Conservation (phyloP, 2,113 vertebrate genomes). For the Rattus norvegicus region DNA sequence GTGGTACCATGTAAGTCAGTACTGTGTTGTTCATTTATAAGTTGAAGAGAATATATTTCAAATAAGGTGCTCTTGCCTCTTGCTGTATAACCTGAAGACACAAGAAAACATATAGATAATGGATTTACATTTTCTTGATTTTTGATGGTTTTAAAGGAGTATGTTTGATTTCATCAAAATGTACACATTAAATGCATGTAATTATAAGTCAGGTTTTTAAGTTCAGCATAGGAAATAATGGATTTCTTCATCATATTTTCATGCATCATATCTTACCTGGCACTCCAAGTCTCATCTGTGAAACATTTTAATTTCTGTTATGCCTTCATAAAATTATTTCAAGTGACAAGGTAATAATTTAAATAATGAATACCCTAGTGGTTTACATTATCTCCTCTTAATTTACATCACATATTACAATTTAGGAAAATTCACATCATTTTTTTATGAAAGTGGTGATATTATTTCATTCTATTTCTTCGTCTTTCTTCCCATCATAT, state of each 20-base stretch:
- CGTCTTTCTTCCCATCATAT: conserved; percentile 21
- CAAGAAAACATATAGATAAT: neutral
- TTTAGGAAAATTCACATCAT: neutral
- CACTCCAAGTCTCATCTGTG: neutral
- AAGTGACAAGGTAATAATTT: conserved; percentile 23
- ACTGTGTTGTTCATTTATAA: neutral
- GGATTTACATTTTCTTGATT: neutral
- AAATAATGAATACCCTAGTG: neutral
- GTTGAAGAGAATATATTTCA: neutral
- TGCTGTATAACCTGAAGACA: neutral
- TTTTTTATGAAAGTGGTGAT: neutral
- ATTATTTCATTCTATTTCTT: conserved; percentile 2
- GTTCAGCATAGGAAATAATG: neutral
- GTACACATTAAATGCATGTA: neutral
- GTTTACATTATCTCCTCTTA: neutral
- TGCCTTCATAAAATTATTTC: neutral
- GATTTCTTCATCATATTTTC: neutral
- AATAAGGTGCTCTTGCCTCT: neutral
- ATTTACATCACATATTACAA: neutral
- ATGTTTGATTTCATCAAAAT: neutral
- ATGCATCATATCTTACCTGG: too few relatives aligned
- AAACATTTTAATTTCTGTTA: neutral
- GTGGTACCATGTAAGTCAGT: neutral
- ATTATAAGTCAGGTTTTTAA: neutral
- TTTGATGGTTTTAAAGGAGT: neutral